These are phyloP conservation scores for Microplitis deprimator DNA, from an alignment of 2,888 invertebrate species.

Conservation along the genomic window DNA sequence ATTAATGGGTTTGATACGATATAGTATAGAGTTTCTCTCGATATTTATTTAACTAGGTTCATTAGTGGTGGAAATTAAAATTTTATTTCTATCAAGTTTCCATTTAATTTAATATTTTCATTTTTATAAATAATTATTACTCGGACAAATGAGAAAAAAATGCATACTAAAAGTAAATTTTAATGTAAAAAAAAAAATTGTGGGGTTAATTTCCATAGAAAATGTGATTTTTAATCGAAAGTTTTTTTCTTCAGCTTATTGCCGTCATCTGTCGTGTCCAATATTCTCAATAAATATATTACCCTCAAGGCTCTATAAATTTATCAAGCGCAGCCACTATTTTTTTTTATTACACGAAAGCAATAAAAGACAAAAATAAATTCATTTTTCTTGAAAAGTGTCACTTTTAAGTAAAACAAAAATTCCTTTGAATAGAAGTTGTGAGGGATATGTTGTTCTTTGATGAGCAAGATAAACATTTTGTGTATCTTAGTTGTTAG, in stretches of 20 bases:
- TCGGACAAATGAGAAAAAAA: too few relatives aligned
- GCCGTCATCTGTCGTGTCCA: not conserved
- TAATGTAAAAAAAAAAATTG: not conserved
- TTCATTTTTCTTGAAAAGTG: too few relatives aligned
- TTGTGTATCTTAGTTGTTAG: slow-evolving; percentile 24
- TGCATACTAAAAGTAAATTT: too few relatives aligned
- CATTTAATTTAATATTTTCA: too few relatives aligned
- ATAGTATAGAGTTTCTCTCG: not conserved
- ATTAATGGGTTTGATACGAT: not conserved
- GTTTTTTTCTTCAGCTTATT: not conserved
- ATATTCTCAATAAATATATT: not conserved
- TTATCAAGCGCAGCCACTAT: not conserved
- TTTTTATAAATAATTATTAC: too few relatives aligned
- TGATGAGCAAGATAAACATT: slow-evolving; percentile 45
- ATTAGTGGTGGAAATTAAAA: not conserved
- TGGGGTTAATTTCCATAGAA: not conserved
- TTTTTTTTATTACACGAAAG: not conserved
- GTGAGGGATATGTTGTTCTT: slow-evolving; percentile 32
- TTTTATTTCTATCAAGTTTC: too few relatives aligned
- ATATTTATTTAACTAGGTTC: not conserved
- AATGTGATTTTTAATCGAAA: not conserved
- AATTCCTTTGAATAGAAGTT: not conserved
- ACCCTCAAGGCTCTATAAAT: not conserved
- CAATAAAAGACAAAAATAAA: too few relatives aligned
- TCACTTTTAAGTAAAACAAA: not conserved